Conservation (phyloP, 2,113 vertebrate genomes). For the Gadus chalcogrammus region DNA sequence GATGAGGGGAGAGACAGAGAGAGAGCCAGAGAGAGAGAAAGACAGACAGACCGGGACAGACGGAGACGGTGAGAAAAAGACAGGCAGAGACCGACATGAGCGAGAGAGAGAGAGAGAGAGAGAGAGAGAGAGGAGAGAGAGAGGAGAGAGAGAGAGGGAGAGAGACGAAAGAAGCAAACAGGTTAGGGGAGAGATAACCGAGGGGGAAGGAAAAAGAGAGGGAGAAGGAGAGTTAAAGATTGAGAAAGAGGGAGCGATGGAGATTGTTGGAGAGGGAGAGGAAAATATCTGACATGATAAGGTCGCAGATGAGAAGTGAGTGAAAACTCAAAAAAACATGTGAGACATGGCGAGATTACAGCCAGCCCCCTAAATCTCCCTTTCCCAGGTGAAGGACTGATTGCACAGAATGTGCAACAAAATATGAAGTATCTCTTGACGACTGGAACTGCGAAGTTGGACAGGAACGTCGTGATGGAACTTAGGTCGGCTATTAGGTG, state of each 20-base stretch:
- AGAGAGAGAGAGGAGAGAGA: too few relatives aligned
- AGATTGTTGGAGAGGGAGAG: not conserved
- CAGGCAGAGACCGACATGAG: too few relatives aligned
- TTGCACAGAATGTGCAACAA: constrained; percentile 30
- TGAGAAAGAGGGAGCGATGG: not conserved
- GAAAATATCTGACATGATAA: not conserved
- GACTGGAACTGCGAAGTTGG: too few relatives aligned
- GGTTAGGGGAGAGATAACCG: too few relatives aligned
- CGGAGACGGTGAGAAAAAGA: too few relatives aligned
- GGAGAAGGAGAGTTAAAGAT: not conserved
- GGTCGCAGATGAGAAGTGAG: constrained; percentile 9
- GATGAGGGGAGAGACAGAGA: too few relatives aligned
- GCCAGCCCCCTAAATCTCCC: constrained; percentile 27
- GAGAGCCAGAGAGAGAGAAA: too few relatives aligned
- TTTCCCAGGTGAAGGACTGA: constrained; percentile 42
- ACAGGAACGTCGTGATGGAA: too few relatives aligned
- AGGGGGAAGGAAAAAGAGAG: not conserved
- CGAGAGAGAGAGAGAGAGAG: too few relatives aligned
- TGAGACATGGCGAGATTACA: constrained; percentile 15
- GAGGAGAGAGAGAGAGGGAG: not conserved
- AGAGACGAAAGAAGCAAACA: not conserved
- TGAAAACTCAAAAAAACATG: constrained; percentile 26
- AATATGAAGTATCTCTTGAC: too few relatives aligned
- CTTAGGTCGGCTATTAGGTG: too few relatives aligned
- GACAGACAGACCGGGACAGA: too few relatives aligned